Evolutionary conservation across 2,113 vertebrate species (phyloP).

Genomic region (Melozone crissalis): DNA sequence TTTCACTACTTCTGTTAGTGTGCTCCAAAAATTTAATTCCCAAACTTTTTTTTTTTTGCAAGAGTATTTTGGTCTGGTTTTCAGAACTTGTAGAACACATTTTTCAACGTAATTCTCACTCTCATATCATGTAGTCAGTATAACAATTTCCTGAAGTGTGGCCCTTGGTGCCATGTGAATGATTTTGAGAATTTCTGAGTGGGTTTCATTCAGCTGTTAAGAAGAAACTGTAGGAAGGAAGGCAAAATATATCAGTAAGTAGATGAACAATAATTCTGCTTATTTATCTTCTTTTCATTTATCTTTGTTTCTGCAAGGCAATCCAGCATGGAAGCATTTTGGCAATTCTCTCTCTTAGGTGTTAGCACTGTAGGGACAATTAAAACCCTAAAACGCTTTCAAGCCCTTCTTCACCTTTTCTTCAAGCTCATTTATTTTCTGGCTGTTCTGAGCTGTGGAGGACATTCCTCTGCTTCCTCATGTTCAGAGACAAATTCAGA

Average conservation of each 20-base stretch:
- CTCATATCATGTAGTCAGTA: neutral
- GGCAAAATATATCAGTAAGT: neutral
- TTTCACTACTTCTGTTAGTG: neutral
- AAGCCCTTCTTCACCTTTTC: neutral
- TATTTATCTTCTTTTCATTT: neutral
- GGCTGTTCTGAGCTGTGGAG: neutral
- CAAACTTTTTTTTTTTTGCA: neutral
- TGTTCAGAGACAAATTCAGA: neutral
- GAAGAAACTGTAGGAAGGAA: neutral
- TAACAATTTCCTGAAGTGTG: fast-evolving
- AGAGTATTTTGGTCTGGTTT: neutral
- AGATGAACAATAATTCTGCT: neutral
- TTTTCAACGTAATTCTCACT: neutral
- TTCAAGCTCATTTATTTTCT: neutral
- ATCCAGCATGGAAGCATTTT: neutral
- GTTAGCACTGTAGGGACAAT: neutral
- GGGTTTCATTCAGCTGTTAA: neutral
- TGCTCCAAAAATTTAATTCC: neutral
- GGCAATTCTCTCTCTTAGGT: neutral
- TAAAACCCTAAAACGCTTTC: neutral
- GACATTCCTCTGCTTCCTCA: neutral
- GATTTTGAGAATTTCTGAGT: neutral
- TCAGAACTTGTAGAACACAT: neutral
- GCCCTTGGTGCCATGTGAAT: neutral
- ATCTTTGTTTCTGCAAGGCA: neutral